Percentiles rank a stretch among this genome's conserved stretches.
Conservation (phyloP, 2,888 invertebrate genomes). For the Dynastes maya region DNA sequence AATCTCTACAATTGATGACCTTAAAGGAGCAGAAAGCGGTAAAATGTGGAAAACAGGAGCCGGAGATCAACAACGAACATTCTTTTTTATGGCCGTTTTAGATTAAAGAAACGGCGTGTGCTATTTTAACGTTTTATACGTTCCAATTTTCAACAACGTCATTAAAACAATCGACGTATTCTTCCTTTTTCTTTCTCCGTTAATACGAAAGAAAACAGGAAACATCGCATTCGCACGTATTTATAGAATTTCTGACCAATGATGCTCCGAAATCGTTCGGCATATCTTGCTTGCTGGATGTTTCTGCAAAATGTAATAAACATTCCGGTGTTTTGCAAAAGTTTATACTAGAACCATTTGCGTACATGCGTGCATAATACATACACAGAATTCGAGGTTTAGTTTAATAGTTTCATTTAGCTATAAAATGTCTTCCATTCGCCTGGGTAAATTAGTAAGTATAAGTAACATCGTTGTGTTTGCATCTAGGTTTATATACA, state of each 20-base stretch:
- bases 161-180: conserved; percentile 45
- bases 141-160: conserved; percentile 45
- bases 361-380: neutral
- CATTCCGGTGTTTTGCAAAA: conserved; percentile 27
- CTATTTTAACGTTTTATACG: conserved; percentile 47
- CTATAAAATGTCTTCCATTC: conserved; percentile 31
- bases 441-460: conserved; percentile 18
- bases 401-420: conserved; percentile 23
- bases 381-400: conserved; percentile 17
- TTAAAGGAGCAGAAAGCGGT: conserved; percentile 37
- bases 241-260: conserved; percentile 42
- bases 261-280: conserved; percentile 35
- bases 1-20: conserved; percentile 34
- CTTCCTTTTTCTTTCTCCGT: conserved; percentile 42
- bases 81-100: conserved; percentile 44
- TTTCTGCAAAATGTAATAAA: conserved; percentile 19
- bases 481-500: neutral
- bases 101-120: conserved; percentile 46
- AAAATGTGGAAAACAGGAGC: conserved; percentile 41
- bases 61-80: conserved; percentile 36
- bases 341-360: conserved; percentile 1
- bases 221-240: conserved; percentile 46
- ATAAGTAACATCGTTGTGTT: conserved; percentile 10
- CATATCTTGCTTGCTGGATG: neutral
- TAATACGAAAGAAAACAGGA: conserved; percentile 46